These are phyloP conservation scores for Strigops habroptila DNA, from an alignment of 2,113 vertebrate genomes.

Conservation along the genomic window DNA sequence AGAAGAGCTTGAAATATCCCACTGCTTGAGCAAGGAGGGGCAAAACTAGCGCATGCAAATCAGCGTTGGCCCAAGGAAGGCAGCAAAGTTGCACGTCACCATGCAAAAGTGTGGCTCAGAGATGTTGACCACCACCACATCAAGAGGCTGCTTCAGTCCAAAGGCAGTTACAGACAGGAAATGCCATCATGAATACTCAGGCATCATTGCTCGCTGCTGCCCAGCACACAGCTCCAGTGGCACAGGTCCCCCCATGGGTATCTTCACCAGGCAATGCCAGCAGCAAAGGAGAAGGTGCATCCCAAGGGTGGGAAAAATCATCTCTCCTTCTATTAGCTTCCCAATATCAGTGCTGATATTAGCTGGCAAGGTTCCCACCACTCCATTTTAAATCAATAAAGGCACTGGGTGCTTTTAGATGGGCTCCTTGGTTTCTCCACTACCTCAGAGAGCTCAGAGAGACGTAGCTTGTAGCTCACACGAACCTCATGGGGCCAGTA, in stretches of 20 bases:
- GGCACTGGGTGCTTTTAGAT: background rate
- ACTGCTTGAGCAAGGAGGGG: background rate
- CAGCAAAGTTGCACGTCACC: rapidly evolving
- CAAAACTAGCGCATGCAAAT: background rate
- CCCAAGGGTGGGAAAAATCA: background rate
- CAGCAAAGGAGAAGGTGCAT: background rate
- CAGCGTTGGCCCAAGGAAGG: background rate
- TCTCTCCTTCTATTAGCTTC: background rate
- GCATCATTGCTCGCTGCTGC: background rate
- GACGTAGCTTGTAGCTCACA: background rate
- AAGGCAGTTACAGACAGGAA: background rate
- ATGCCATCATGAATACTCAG: background rate
- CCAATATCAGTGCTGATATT: background rate
- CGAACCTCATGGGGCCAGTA: background rate
- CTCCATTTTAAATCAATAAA: background rate
- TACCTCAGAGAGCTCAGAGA: background rate
- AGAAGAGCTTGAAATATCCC: background rate
- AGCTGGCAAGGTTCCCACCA: rapidly evolving
- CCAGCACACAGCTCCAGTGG: background rate
- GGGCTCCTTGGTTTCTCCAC: background rate
- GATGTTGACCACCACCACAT: background rate
- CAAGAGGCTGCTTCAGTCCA: background rate
- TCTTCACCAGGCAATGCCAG: background rate
- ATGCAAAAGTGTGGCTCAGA: background rate
- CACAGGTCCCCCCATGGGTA: rapidly evolving